phyloP scores from a whole-genome alignment of 1,140 invertebrate genomes.

The Ylistrum balloti region DNA sequence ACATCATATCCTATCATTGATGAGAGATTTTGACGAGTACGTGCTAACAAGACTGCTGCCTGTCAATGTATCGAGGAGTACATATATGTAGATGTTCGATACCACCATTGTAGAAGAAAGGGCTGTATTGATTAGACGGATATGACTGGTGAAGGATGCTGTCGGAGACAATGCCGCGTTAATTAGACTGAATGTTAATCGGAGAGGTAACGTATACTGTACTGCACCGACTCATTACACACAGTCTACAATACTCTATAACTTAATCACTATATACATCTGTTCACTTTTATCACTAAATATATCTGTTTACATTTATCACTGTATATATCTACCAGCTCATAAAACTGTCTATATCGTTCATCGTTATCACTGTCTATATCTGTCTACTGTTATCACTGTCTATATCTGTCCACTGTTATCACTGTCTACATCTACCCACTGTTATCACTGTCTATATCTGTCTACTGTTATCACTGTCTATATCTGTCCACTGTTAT shows the following conservation, averaged over 20 bases:
- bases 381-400: neutral
- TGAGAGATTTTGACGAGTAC: neutral
- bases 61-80: conserved; percentile 15
- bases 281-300: too few species aligned
- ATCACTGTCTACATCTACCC: neutral
- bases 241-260: too few species aligned
- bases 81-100: neutral
- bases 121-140: neutral
- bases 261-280: neutral
- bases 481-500: neutral
- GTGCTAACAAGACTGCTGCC: conserved; percentile 17
- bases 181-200: neutral
- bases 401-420: neutral
- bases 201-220: neutral
- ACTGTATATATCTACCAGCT: neutral
- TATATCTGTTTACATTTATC: too few species aligned
- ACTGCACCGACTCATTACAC: neutral
- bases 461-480: neutral
- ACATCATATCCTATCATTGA: neutral
- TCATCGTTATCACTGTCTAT: too few species aligned
- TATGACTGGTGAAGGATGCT: neutral
- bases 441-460: neutral
- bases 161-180: neutral
- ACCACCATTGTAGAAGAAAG: neutral
- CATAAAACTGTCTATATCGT: too few species aligned